Conservation (phyloP, 2,888 invertebrate genomes). For the Rotaria magnacalcarata region DNA sequence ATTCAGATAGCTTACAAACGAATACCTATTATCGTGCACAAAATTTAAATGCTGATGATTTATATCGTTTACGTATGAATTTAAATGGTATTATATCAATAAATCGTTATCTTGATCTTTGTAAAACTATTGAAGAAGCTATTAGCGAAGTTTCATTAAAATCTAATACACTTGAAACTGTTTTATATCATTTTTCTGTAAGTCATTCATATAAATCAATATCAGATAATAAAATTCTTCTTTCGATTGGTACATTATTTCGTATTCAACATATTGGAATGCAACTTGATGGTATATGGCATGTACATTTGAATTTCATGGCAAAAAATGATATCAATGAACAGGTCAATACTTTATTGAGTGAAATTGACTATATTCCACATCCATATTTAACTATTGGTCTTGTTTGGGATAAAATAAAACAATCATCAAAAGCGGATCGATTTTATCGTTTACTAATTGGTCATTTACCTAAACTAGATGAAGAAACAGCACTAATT, state of each 20-base stretch:
- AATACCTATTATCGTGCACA: neutral
- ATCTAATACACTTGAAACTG: neutral
- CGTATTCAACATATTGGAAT: neutral
- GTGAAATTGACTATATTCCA: neutral
- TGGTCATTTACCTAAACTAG: neutral
- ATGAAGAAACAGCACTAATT: neutral
- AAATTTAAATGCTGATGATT: neutral
- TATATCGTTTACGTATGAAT: slow-evolving; percentile 10
- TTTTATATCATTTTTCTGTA: neutral
- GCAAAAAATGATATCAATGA: neutral
- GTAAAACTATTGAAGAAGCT: neutral
- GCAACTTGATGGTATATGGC: neutral
- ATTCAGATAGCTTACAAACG: no score
- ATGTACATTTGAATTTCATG: neutral
- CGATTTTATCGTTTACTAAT: neutral
- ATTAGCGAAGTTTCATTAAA: neutral
- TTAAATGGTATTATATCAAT: neutral
- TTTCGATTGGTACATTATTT: neutral
- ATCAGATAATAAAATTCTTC: neutral
- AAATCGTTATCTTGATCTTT: neutral
- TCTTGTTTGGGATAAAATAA: neutral
- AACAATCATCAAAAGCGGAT: neutral
- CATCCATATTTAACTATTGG: neutral
- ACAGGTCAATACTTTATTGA: neutral
- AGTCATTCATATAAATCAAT: neutral